Evolutionary conservation across 64 coral and sea anemone genomes (phyloP).

Genomic region (Pachyseris speciosa): DNA sequence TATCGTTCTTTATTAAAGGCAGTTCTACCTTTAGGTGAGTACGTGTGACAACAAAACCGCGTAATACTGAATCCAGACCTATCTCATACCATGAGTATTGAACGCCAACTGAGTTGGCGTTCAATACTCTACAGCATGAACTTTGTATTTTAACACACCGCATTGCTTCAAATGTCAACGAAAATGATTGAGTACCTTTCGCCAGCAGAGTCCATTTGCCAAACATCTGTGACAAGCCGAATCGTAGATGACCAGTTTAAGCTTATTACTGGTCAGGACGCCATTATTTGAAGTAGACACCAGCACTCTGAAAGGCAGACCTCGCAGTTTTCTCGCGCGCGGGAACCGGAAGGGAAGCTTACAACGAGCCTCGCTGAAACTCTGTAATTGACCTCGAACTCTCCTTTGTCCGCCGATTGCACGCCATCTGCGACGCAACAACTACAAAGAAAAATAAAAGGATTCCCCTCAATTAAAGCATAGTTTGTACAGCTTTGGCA

Average conservation of each 20-base stretch:
- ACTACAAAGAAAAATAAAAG: constrained; percentile 31
- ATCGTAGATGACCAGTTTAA: constrained; percentile 80
- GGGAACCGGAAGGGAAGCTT: constrained; percentile 66
- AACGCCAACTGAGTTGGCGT: too few species aligned
- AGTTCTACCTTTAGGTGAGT: too few species aligned
- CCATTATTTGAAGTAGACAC: constrained; percentile 77
- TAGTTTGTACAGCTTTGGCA: too few species aligned
- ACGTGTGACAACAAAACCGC: too few species aligned
- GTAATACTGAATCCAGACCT: too few species aligned
- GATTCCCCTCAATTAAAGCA: too few species aligned
- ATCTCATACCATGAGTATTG: too few species aligned
- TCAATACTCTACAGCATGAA: too few species aligned
- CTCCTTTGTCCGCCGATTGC: constrained; percentile 50
- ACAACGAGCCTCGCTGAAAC: constrained; percentile 82
- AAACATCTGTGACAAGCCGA: constrained; percentile 79
- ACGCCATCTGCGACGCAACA: constrained; percentile 65
- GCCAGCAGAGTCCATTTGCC: constrained; percentile 63
- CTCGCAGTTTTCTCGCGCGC: constrained; percentile 64
- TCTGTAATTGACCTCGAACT: constrained; percentile 58
- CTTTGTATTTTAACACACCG: not conserved
- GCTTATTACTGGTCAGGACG: constrained; percentile 60
- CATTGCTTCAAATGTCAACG: not conserved
- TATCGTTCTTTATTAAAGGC: too few species aligned
- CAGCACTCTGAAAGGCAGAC: constrained; percentile 70
- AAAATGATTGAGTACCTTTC: constrained; percentile 43